Conservation (phyloP, 2,113 vertebrate genomes). For the Myrmophylax atrothorax region DNA sequence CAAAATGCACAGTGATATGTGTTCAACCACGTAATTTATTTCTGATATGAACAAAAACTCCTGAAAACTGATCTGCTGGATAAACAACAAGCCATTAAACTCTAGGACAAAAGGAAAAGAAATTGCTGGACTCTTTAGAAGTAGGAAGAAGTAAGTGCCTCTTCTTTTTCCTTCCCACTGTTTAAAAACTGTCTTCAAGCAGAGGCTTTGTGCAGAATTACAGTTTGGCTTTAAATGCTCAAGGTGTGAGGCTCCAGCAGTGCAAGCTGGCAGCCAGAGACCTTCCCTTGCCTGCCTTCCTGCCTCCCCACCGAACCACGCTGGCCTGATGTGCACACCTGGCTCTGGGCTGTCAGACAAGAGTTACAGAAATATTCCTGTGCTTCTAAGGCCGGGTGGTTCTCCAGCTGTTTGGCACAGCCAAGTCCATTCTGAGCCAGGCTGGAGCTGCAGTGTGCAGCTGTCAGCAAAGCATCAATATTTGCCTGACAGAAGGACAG, state of each 20-base stretch:
- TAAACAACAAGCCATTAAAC: conserved; percentile 32
- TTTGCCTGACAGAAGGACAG: conserved; percentile 55
- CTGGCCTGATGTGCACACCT: background rate
- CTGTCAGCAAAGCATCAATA: conserved; percentile 26
- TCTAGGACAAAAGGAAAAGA: background rate
- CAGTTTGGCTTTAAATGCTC: background rate
- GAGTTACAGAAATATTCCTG: background rate
- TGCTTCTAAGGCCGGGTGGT: background rate
- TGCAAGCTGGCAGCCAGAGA: background rate
- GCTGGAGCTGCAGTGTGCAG: background rate
- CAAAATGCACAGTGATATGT: conserved; percentile 63
- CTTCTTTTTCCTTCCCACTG: background rate
- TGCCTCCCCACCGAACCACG: background rate
- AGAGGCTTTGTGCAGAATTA: background rate
- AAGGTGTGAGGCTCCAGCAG: background rate
- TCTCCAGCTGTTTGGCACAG: conserved; percentile 7
- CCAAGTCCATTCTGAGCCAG: background rate
- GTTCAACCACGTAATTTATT: conserved; percentile 54
- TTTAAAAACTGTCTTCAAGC: background rate
- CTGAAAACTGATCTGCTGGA: conserved; percentile 52
- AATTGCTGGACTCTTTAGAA: background rate
- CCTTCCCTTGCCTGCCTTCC: background rate
- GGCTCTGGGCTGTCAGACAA: background rate
- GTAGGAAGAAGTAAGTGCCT: background rate
- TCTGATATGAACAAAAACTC: conserved; percentile 47